Base-by-base conservation (phyloP, 2,888 invertebrate species). In the Acronicta alni region DNA sequence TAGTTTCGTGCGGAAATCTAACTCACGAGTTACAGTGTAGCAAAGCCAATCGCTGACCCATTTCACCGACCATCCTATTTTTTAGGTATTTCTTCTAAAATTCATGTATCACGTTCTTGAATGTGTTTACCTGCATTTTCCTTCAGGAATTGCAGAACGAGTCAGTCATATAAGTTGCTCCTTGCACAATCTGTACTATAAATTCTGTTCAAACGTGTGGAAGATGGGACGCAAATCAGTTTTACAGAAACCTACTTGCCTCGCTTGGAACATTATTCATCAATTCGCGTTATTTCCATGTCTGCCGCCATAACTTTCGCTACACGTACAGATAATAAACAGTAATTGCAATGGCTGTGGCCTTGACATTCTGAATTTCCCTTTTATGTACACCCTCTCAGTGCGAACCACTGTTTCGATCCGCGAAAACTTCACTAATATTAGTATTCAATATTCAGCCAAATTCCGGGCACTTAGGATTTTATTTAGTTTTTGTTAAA, bases 361-460 rank as follows among this genome's bases (percentile, higher is more conserved):
- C 58, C 54, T 64, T 68, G 69, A 68, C 52, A 56, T 62, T 67
- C 38, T 38, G 18, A 62, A 61, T 45, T 56, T 59, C 15, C 26
- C 18, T 30, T 30, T 12, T 18, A 23, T 14, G 3, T 30, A 10
- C 35, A 35, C 32, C 51, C 15, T 30, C 30, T 14, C 15, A 41
- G 4, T 45, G 30, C 3, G 14, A 17, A 30, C 2, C 16, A 8
- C 30, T 37, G 15, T 17, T 32, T 41, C 61, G 12, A 15, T 32
- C 47, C 48, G 32, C 51, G 23, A 51, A 32, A 57, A 51, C 18
- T 64, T 64, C 37, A 26, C 15, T 4, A n/a, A 14, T 32, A 32
- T 9, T 9, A 26, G n/a, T 7, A 1, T 30, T 12, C 30, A 30
- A 30, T 12, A 4, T 10, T 12, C 12, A 12, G 7, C 23, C 23